Evolutionary conservation across 2,888 invertebrate species (phyloP).

Genomic region (Plebejus anna): DNA sequence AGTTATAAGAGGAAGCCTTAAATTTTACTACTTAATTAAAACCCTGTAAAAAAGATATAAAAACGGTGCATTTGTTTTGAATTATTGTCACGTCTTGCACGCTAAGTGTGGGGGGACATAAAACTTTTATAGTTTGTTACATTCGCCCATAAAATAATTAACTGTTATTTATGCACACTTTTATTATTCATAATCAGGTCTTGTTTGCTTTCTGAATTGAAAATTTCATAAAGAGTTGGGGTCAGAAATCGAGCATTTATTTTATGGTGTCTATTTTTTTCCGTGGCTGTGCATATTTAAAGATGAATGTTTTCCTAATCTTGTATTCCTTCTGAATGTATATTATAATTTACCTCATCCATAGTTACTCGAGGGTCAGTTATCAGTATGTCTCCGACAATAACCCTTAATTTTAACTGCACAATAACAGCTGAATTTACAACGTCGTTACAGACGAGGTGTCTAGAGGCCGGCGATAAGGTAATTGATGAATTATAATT

Average conservation of each 20-base stretch:
- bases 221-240: not conserved
- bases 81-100: slow-evolving; percentile 17
- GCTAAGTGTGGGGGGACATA: not conserved
- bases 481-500: slow-evolving; percentile 43
- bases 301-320: too few species aligned
- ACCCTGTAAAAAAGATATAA: slow-evolving; percentile 8
- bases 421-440: slow-evolving; percentile 70
- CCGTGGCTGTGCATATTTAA: too few species aligned
- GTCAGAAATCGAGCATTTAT: not conserved
- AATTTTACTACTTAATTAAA: slow-evolving; percentile 9
- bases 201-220: not conserved
- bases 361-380: not conserved
- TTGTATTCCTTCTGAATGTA: not conserved
- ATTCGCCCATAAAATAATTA: not conserved
- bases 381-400: slow-evolving; percentile 40
- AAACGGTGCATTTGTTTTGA: slow-evolving; percentile 12
- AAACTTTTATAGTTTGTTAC: slow-evolving; percentile 13
- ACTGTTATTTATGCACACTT: slow-evolving; percentile 6
- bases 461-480: slow-evolving; percentile 49
- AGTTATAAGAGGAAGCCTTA: slow-evolving; percentile 11
- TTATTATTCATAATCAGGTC: slow-evolving; percentile 3
- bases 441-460: slow-evolving; percentile 61
- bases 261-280: too few species aligned
- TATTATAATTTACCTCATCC: slow-evolving; percentile 38
- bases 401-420: slow-evolving; percentile 67